Evolutionary conservation across 2,888 invertebrate species (phyloP).

Genomic region (Andrena marginata): DNA sequence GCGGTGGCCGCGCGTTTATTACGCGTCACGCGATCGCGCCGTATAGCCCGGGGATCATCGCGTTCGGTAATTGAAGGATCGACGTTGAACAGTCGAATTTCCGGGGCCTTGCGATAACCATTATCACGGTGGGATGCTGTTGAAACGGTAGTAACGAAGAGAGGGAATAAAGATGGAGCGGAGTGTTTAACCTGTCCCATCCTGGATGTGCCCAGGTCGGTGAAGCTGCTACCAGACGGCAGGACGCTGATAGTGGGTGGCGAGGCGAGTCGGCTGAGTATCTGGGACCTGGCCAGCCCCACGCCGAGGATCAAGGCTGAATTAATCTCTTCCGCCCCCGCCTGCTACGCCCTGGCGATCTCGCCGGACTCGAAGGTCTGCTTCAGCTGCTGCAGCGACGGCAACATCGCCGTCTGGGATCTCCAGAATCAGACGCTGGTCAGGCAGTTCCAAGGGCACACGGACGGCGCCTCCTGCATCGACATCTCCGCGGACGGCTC

Average conservation of each 20-base stretch:
- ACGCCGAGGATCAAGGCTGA: constrained; percentile 97
- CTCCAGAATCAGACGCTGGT: constrained; percentile 96
- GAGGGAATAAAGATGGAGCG: background rate
- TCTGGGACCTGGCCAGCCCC: constrained; percentile 97
- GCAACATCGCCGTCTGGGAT: constrained; percentile 98
- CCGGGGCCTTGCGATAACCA: no score
- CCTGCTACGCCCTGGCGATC: constrained; percentile 98
- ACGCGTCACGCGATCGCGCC: background rate
- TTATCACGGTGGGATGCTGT: no score
- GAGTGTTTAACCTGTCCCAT: background rate
- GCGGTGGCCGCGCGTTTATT: background rate
- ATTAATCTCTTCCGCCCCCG: constrained; percentile 96
- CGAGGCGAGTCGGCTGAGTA: constrained; percentile 96
- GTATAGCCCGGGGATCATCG: no score
- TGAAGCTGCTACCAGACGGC: constrained; percentile 96
- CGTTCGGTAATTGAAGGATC: no score
- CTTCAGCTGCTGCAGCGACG: constrained; percentile 98
- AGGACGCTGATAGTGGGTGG: constrained; percentile 98
- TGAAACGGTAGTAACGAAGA: background rate
- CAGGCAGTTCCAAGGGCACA: constrained; percentile 95
- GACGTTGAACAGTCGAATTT: no score
- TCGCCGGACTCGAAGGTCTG: constrained; percentile 98
- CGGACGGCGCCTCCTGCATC: constrained; percentile 98
- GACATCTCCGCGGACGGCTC: constrained; percentile 97
- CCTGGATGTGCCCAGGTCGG: constrained; percentile 88